Base-by-base conservation (phyloP, 2,797 vertebrate genomes). In the Propithecus deckenii region DNA sequence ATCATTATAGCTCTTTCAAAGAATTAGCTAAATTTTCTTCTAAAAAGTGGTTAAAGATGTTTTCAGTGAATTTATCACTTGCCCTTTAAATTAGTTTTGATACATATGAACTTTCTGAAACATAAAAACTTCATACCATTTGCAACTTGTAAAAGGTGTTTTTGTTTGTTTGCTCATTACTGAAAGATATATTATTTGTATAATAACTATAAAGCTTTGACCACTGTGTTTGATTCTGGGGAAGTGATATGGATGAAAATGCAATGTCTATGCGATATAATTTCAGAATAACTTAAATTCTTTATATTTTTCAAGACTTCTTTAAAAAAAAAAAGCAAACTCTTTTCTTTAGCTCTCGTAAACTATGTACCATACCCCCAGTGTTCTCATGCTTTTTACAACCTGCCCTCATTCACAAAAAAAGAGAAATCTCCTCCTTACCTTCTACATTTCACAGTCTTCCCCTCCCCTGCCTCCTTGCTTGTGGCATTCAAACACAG, bases 31-130 rank as follows among this genome's bases (percentile, higher is more conserved):
- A 71, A 6, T 74, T 84, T 88, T 91, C 78, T 94, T 88, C 20
- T 88, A 78, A 95, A 89, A 76, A 41, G 4, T 41, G 5, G 20
- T 55, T 74, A 76, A 69, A 88, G 79, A 86, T 61, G 52, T 81
- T 86, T 81, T 69, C 17, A 94, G 50, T 52, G 23, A 65, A n/a
- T 38, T 41, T 48, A 69, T 91, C 20, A 61, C n/a, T 95, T 95
- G 30, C 14, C 9, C 4, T 89, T 93, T 94, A 84, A 91, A 76
- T 76, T 55, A 89, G 8, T 41, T 76, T 90, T 92, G 50, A 74
- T 65, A 23, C 15, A 12, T 57, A 48, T 75, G 32, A 32, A 87
- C n/a, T 94, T 94, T 91, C 85, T 87, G 20, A 71, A 89, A 88
- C 69, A 57, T 57, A 79, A 69, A 74, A 93, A 83, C 9, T 61